Evolutionary conservation across 2,888 invertebrate species (phyloP), one percentile per base, ranked within the genome.

Genomic region (Perdita meconis): DNA sequence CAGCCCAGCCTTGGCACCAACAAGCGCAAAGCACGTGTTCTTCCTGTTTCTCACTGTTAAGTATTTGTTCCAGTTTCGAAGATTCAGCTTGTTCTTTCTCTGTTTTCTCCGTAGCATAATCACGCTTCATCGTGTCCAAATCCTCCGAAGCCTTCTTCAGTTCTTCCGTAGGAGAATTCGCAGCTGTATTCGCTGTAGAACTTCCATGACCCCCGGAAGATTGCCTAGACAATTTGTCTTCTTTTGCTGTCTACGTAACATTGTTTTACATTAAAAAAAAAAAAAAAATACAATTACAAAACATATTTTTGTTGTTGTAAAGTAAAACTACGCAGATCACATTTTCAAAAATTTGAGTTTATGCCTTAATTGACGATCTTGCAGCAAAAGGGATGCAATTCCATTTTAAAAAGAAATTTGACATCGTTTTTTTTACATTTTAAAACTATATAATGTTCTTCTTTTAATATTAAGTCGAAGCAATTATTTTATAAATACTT

Each of bases 1-100:
- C 98, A 0, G 98, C 98, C 98, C 98, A 99, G 71, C 96, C 96
- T 85, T 97, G 96, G 93, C 98, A 98, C 95, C 98, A 98, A 92
- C 98, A 98, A 55, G 95, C 95, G 87, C 97, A 97, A 50, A 94
- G 93, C 84, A 94, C 93, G 74, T 93, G 93, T 82, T 93, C 94
- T 85, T 93, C 93, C 87, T 93, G 93, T 88, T 90, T 92, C 6
- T 90, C 89, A 50, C 84, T 88, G 34, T 90, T 91, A 34, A 93
- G 88, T 81, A 93, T 91, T 78, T 92, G 92, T 44, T 92, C 92
- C 36, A 93, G 83, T 78, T 92, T 92, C 12, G 91, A 90, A 0
- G 90, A 86, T 80, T 92, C 92, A 40, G 82, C 76, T 55, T 86
- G 88, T 36, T 82, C 82, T 63, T 88, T 87, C 1, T 91, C 89